These are phyloP conservation scores for Achlya flavicornis DNA, from an alignment of 2,888 invertebrate genomes.

Conservation along the genomic window DNA sequence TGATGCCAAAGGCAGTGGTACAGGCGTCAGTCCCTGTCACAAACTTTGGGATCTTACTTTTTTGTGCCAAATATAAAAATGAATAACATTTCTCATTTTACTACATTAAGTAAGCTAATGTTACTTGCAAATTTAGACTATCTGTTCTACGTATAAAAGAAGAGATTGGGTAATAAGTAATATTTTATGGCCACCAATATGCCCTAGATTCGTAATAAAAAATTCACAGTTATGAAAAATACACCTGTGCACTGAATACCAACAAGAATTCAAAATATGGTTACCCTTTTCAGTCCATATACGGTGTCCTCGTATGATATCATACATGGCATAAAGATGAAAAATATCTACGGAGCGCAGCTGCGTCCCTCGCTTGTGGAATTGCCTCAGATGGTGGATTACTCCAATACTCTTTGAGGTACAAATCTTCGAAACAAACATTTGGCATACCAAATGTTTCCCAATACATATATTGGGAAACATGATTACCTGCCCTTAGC, in stretches of 20 bases:
- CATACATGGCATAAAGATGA: conserved; percentile 30
- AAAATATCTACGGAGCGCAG: conserved; percentile 28
- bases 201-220: neutral
- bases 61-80: neutral
- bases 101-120: neutral
- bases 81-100: neutral
- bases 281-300: neutral
- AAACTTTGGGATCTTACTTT: neutral
- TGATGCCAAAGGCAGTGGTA: neutral
- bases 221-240: neutral
- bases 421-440: conserved; percentile 15
- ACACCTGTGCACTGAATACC: neutral
- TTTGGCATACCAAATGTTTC: conserved; percentile 1
- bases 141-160: neutral
- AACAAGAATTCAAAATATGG: neutral
- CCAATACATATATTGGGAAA: conserved; percentile 2
- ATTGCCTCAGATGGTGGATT: conserved; percentile 15
- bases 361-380: conserved; percentile 23
- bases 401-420: conserved; percentile 15
- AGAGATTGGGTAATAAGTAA: neutral
- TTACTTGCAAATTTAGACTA: neutral
- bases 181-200: neutral
- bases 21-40: neutral
- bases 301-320: conserved; percentile 13
- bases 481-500: neutral